These are phyloP conservation scores for Oligia fasciuncula DNA, from an alignment of 2,888 invertebrate species.

Conservation along the genomic window DNA sequence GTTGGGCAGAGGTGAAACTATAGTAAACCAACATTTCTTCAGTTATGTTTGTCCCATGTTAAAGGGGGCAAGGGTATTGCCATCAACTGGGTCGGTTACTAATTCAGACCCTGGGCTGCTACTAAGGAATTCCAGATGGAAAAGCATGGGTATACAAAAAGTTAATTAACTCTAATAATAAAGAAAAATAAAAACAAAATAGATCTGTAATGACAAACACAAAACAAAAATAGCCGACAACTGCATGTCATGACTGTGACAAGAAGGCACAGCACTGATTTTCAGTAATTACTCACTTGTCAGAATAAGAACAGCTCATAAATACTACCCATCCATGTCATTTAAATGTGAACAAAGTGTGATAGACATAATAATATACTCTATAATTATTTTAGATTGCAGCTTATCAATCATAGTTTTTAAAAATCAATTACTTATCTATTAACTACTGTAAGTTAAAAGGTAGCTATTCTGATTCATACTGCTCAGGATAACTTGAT, in stretches of 20 bases:
- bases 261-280: too few species aligned
- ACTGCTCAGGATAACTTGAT: background rate
- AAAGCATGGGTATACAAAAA: background rate
- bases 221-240: too few species aligned
- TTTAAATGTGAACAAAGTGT: too few species aligned
- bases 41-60: background rate
- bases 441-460: conserved; percentile 7
- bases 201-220: too few species aligned
- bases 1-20: background rate
- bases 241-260: too few species aligned
- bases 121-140: background rate
- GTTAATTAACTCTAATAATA: too few species aligned
- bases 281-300: too few species aligned
- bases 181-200: too few species aligned
- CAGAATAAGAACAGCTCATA: too few species aligned
- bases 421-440: background rate
- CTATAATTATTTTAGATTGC: background rate
- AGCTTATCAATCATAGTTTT: conserved; percentile 9
- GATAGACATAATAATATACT: too few species aligned
- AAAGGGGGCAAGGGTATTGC: background rate
- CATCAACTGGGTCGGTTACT: rapidly evolving
- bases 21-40: background rate
- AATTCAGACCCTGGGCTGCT: background rate
- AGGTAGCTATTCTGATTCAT: conserved; percentile 23
- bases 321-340: too few species aligned